A percentile compares a stretch with the other conserved stretches of the same genome.
These are phyloP conservation scores for Marmota monax DNA, from an alignment of 2,113 vertebrate genomes.

Conservation along the genomic window DNA sequence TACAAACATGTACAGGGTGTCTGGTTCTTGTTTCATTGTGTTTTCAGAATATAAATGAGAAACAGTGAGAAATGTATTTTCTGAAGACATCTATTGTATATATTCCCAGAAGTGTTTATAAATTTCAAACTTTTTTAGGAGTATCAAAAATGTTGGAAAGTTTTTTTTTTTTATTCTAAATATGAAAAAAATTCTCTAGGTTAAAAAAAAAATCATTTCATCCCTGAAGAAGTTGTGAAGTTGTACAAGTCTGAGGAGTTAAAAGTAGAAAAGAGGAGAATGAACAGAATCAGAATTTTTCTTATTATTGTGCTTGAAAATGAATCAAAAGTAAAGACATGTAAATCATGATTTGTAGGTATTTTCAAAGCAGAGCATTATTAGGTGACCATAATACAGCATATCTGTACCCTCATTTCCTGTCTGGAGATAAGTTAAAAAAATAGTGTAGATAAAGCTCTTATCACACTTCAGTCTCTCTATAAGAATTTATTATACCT, in stretches of 20 bases:
- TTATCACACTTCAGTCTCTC: background rate
- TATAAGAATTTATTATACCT: background rate
- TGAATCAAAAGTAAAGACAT: background rate
- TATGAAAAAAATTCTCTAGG: background rate
- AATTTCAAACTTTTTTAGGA: slow-evolving; percentile 48
- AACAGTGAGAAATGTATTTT: slow-evolving; percentile 72
- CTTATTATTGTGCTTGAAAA: background rate
- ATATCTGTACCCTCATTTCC: background rate
- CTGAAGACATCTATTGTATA: slow-evolving; percentile 68
- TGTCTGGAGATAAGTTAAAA: background rate
- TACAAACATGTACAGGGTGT: slow-evolving; percentile 76
- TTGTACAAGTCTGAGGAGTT: background rate
- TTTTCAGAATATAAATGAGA: slow-evolving; percentile 78
- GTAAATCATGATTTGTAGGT: background rate
- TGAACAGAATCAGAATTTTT: background rate
- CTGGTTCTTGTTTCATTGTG: slow-evolving; percentile 75
- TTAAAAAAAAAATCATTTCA: slow-evolving; percentile 27
- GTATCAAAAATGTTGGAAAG: background rate
- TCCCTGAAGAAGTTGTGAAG: background rate
- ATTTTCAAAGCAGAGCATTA: slow-evolving; percentile 16
- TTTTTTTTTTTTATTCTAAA: slow-evolving; percentile 14
- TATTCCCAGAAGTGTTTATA: slow-evolving; percentile 70
- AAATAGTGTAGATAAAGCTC: background rate
- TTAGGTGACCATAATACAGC: background rate
- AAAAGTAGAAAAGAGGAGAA: background rate